These are phyloP conservation scores for Phthorimaea operculella DNA, from an alignment of 1,140 invertebrate genomes.

Conservation along the genomic window DNA sequence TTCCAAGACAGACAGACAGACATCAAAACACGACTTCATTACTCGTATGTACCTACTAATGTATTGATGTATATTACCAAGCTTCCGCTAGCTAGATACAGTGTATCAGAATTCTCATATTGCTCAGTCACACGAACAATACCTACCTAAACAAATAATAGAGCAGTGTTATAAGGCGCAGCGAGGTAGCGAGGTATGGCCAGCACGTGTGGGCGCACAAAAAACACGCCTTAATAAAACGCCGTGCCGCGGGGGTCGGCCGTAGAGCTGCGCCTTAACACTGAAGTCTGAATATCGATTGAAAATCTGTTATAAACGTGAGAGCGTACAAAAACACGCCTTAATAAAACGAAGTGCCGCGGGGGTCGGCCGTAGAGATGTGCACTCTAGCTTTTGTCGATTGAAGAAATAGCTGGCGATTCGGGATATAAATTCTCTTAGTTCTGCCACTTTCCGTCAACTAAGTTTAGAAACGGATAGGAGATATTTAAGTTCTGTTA, in stretches of 20 bases:
- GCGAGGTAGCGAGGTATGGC: constrained; percentile 33
- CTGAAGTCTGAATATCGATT: no score
- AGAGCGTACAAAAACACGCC: constrained; percentile 57
- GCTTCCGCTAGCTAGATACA: no score
- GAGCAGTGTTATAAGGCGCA: background rate
- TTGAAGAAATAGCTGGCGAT: no score
- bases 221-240: constrained; percentile 62
- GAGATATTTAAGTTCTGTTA: no score
- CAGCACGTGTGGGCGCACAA: constrained; percentile 58
- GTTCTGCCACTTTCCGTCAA: no score
- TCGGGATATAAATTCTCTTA: no score
- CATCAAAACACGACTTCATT: no score
- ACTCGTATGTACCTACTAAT: no score
- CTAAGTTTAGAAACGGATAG: no score
- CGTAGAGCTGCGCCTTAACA: constrained; percentile 18
- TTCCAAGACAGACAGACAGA: no score
- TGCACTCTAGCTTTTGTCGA: background rate
- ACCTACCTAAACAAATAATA: background rate
- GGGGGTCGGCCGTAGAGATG: constrained; percentile 40
- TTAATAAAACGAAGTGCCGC: constrained; percentile 60
- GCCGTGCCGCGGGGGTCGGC: constrained; percentile 51
- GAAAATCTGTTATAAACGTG: no score
- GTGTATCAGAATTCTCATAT: background rate
- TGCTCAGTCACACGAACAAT: background rate
- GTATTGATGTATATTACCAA: no score